Conservation (phyloP, 2,888 invertebrate species). For the Oasisia sp. region DNA sequence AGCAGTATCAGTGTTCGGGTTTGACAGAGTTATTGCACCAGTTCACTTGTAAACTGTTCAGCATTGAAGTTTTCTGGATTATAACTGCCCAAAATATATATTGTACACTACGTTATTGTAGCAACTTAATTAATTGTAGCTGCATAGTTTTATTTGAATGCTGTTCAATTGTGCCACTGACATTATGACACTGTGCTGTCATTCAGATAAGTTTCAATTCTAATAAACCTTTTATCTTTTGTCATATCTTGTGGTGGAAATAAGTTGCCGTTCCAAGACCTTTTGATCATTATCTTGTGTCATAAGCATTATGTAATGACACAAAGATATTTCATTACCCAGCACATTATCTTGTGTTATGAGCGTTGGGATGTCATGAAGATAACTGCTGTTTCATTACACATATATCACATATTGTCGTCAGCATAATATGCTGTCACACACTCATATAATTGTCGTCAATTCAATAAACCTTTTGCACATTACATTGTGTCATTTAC, state of each 20-base stretch:
- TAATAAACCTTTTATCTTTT: constrained; percentile 3
- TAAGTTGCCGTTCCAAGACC: too few species aligned
- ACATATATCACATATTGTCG: background rate
- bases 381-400: too few species aligned
- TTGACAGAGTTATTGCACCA: background rate
- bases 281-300: background rate
- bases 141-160: background rate
- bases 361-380: background rate
- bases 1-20: background rate
- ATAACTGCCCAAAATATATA: background rate
- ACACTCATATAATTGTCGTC: background rate
- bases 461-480: background rate
- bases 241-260: background rate
- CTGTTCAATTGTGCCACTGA: background rate
- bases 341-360: background rate
- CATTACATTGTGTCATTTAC: too few species aligned
- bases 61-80: background rate
- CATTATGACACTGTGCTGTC: background rate
- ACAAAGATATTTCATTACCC: too few species aligned
- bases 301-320: background rate
- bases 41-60: background rate
- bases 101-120: background rate
- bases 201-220: background rate
- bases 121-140: background rate
- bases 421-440: background rate